Evolutionary conservation across 64 coral and sea anemone genomes (phyloP).

Genomic region (Pachyseris speciosa): DNA sequence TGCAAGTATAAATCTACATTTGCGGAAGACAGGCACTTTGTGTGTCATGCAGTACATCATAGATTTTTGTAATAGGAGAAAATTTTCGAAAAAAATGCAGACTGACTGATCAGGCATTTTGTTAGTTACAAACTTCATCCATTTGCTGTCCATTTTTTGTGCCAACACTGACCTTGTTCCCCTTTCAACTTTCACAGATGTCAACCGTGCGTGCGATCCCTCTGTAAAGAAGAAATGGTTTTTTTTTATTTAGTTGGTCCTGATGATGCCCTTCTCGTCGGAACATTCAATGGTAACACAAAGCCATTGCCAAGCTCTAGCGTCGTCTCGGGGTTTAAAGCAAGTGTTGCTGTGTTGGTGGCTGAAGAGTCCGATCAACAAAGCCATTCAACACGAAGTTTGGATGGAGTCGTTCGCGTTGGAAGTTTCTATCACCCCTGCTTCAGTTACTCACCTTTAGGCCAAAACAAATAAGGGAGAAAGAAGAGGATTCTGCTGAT

Average conservation of each 20-base stretch:
- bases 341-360: neutral
- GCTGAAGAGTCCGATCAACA: neutral
- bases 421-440: neutral
- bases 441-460: slow-evolving; percentile 6
- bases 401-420: slow-evolving; percentile 19
- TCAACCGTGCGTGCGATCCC: neutral
- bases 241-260: neutral
- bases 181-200: neutral
- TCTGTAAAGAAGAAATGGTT: slow-evolving; percentile 34
- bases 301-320: neutral
- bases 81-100: too few relatives aligned
- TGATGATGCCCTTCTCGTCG: neutral
- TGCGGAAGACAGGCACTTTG: too few relatives aligned
- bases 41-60: too few relatives aligned
- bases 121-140: too few relatives aligned
- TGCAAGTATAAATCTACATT: too few relatives aligned
- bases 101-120: too few relatives aligned
- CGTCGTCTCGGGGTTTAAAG: neutral
- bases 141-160: neutral
- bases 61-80: too few relatives aligned
- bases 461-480: neutral
- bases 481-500: neutral
- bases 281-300: neutral
- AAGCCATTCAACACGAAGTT: neutral
- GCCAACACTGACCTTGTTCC: neutral